A percentile compares a stretch with the other conserved stretches of the same genome.
These are phyloP conservation scores for Spialia ferax DNA, from an alignment of 2,888 invertebrate genomes.

Conservation along the genomic window DNA sequence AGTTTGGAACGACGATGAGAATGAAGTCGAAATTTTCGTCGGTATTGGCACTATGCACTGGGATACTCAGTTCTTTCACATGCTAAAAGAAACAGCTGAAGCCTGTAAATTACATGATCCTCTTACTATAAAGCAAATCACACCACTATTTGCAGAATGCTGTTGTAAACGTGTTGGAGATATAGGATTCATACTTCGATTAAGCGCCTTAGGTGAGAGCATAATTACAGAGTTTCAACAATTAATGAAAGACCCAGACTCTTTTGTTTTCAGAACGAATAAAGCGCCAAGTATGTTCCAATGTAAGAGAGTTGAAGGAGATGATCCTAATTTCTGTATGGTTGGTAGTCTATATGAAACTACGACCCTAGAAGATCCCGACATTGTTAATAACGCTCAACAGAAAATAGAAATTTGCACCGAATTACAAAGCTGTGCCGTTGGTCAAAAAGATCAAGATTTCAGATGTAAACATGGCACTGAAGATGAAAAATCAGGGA, in stretches of 20 bases:
- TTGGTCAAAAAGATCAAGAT: constrained; percentile 50
- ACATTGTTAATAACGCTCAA: constrained; percentile 57
- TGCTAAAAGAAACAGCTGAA: constrained; percentile 75
- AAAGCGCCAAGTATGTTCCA: constrained; percentile 78
- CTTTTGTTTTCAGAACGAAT: constrained; percentile 76
- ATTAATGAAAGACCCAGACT: constrained; percentile 68
- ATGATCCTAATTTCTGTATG: constrained; percentile 78
- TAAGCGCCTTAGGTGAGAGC: constrained; percentile 80
- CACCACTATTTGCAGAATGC: constrained; percentile 64
- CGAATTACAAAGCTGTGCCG: constrained; percentile 70
- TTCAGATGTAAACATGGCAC: constrained; percentile 54
- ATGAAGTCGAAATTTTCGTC: constrained; percentile 71
- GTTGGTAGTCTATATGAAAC: constrained; percentile 76
- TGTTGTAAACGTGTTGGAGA: constrained; percentile 73
- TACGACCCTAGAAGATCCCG: constrained; percentile 77
- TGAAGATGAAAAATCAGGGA: constrained; percentile 48
- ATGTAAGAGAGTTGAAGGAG: constrained; percentile 72
- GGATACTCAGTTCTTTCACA: constrained; percentile 77
- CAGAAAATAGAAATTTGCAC: constrained; percentile 75
- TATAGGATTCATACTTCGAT: constrained; percentile 75
- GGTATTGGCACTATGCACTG: constrained; percentile 77
- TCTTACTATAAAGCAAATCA: constrained; percentile 66
- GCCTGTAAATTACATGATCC: constrained; percentile 65
- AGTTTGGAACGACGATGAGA: constrained; percentile 77
- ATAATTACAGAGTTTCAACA: constrained; percentile 81